phyloP scores from a whole-genome alignment of 2,797 vertebrate genomes.

The Eupleurogrammus muticus region DNA sequence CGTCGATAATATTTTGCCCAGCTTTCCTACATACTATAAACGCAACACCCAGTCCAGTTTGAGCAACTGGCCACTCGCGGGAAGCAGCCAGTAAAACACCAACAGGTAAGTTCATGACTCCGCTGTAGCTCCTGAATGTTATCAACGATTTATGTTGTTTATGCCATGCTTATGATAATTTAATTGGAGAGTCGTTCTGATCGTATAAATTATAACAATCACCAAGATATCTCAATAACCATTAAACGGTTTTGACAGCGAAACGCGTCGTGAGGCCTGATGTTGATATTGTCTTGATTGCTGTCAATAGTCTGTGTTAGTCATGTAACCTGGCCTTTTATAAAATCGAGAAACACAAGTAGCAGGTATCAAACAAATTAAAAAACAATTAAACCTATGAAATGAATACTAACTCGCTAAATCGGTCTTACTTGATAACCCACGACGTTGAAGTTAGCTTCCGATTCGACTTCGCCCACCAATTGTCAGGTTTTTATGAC shows the following conservation, averaged over 20 bases:
- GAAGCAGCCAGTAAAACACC: neutral
- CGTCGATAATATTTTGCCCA: neutral
- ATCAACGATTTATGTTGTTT: neutral
- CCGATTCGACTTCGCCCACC: no score
- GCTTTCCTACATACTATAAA: neutral
- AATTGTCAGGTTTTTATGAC: no score
- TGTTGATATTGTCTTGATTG: neutral
- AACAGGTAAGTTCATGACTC: slow-evolving; percentile 3
- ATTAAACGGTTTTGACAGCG: no score
- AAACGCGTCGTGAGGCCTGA: neutral
- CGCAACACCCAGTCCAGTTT: neutral
- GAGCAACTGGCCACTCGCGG: neutral
- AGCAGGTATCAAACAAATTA: neutral
- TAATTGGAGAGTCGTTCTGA: neutral
- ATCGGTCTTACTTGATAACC: neutral
- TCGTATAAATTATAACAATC: neutral
- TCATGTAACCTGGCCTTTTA: neutral
- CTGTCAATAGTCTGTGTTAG: no score
- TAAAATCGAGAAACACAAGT: neutral
- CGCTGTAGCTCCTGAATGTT: no score
- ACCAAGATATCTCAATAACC: no score
- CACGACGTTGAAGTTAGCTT: neutral
- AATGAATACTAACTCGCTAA: neutral
- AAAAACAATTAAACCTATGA: neutral
- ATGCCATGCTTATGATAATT: neutral